These are phyloP conservation scores for Leucania comma DNA, from an alignment of 2,888 invertebrate genomes.

Conservation along the genomic window DNA sequence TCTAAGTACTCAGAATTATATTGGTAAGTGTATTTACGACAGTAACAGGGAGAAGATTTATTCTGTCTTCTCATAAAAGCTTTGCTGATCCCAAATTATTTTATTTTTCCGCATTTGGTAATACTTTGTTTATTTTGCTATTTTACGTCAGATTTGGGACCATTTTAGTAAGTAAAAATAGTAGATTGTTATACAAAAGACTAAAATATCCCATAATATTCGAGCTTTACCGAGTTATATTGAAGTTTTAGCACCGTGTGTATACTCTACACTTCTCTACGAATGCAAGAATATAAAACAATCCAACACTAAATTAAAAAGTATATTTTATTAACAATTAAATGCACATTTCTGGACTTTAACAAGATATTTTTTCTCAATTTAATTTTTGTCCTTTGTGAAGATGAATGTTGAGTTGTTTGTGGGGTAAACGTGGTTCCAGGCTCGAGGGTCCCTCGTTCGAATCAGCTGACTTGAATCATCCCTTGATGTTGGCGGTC, in stretches of 20 bases:
- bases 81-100: constrained; percentile 6
- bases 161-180: neutral
- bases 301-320: too few relatives aligned
- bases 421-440: neutral
- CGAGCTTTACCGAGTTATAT: too few relatives aligned
- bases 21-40: constrained; percentile 30
- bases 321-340: too few relatives aligned
- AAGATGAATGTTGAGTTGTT: neutral
- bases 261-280: too few relatives aligned
- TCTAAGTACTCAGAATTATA: neutral
- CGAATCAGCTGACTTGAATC: neutral
- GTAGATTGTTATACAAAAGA: too few relatives aligned
- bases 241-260: too few relatives aligned
- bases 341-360: too few relatives aligned
- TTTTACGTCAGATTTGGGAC: neutral
- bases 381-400: neutral
- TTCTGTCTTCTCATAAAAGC: constrained; percentile 22
- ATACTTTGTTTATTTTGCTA: neutral
- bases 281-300: too few relatives aligned
- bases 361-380: too few relatives aligned
- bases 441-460: neutral
- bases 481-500: neutral
- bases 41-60: constrained; percentile 33
- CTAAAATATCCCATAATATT: too few relatives aligned
- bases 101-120: constrained; percentile 25